Evolutionary conservation across 2,113 vertebrate genomes (phyloP).

Genomic region (Talpa occidentalis): DNA sequence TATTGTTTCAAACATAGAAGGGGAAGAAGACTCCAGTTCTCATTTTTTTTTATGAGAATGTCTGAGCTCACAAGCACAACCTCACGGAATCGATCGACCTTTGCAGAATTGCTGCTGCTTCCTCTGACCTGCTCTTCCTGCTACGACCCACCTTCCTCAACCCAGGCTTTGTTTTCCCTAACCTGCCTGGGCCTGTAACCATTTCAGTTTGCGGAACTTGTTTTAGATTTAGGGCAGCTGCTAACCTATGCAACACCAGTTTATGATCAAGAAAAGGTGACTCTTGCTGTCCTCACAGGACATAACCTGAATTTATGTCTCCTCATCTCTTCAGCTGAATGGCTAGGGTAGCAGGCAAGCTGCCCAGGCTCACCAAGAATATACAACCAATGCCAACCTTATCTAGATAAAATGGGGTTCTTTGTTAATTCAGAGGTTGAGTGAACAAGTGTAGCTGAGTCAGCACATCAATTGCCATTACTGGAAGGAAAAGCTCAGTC

Average conservation of each 20-base stretch:
- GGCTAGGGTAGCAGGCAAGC: background rate
- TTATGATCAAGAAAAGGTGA: background rate
- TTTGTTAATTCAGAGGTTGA: background rate
- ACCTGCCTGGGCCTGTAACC: background rate
- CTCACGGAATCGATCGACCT: rapidly evolving
- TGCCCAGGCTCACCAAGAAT: background rate
- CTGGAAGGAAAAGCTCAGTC: background rate
- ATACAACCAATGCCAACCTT: background rate
- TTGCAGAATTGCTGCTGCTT: background rate
- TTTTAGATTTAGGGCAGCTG: background rate
- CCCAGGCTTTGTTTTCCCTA: background rate
- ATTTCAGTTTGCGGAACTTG: background rate
- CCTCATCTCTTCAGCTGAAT: rapidly evolving
- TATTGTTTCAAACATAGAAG: background rate
- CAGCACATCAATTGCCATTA: background rate
- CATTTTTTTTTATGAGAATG: background rate
- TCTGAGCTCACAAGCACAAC: background rate
- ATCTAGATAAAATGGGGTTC: background rate
- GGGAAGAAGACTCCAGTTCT: background rate
- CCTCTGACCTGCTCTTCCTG: background rate
- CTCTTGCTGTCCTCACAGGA: background rate
- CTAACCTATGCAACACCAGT: background rate
- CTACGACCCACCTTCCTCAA: rapidly evolving
- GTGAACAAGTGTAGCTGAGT: background rate
- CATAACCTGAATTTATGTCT: background rate